Conservation (phyloP, 2,797 vertebrate genomes). For the Acipenser transmontanus region DNA sequence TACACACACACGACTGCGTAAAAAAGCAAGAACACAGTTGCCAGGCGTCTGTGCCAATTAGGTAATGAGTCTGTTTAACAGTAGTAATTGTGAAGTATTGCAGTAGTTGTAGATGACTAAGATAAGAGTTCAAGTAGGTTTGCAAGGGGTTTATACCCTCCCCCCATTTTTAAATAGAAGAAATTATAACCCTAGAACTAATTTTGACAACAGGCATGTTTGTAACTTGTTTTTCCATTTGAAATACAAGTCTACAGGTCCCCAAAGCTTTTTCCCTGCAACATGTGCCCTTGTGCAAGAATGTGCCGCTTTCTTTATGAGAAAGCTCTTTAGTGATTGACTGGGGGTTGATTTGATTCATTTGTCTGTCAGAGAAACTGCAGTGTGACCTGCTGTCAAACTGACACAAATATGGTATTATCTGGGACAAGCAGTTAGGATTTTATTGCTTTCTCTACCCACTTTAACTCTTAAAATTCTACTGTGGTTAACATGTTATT, state of each 20-base stretch:
- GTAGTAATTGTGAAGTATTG: no score
- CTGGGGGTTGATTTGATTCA: slow-evolving; percentile 1
- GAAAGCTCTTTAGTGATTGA: slow-evolving; percentile 1
- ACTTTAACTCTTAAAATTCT: not conserved
- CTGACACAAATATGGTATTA: not conserved
- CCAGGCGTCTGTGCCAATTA: no score
- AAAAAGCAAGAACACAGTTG: no score
- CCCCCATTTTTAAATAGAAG: not conserved
- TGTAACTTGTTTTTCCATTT: not conserved
- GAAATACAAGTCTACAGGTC: not conserved
- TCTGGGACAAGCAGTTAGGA: not conserved
- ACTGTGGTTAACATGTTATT: not conserved
- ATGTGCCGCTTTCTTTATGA: not conserved
- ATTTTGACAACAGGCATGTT: not conserved
- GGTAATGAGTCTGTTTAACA: no score
- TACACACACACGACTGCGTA: no score
- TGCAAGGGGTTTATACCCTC: no score
- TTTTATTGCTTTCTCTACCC: not conserved
- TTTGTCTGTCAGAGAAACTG: not conserved
- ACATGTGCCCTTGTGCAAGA: not conserved
- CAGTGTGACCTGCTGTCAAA: not conserved
- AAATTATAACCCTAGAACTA: not conserved
- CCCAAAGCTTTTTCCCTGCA: not conserved
- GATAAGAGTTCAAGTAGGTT: no score
- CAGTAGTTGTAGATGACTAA: no score